These are phyloP conservation scores for Procapra przewalskii DNA, from an alignment of 2,113 vertebrate species.

Conservation along the genomic window DNA sequence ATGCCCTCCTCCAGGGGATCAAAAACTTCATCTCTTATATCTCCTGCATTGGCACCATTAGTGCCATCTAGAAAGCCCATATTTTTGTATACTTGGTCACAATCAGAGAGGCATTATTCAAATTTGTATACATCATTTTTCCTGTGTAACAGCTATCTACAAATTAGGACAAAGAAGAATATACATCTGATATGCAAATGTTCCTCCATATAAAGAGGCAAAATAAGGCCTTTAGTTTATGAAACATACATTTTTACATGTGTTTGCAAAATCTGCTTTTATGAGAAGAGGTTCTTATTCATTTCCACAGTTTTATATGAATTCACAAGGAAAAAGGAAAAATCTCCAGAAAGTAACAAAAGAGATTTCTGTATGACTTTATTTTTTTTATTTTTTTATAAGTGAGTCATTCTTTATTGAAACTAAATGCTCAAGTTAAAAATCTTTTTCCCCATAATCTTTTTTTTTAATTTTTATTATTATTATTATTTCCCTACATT, in stretches of 20 bases:
- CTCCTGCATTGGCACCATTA: background rate
- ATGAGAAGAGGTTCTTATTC: background rate
- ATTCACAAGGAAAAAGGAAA: background rate
- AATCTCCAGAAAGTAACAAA: background rate
- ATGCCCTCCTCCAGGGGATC: background rate
- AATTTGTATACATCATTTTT: background rate
- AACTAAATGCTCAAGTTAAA: conserved; percentile 66
- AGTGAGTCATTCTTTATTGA: conserved; percentile 75
- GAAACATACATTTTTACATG: background rate
- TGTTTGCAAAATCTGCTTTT: background rate
- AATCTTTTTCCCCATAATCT: conserved; percentile 72
- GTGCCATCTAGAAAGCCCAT: background rate
- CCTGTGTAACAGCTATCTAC: background rate
- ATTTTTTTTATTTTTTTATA: no score
- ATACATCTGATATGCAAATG: background rate
- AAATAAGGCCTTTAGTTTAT: background rate
- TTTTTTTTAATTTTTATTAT: no score
- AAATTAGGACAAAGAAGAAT: background rate
- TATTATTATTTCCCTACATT: no score
- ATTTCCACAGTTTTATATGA: background rate
- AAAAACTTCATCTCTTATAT: background rate
- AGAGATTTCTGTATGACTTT: background rate
- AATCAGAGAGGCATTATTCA: background rate
- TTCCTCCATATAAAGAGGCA: background rate
- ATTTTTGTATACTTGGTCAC: background rate